Percentiles rank a stretch among this genome's conserved stretches.
Conservation (phyloP, 2,797 vertebrate genomes). For the Thaleichthys pacificus region DNA sequence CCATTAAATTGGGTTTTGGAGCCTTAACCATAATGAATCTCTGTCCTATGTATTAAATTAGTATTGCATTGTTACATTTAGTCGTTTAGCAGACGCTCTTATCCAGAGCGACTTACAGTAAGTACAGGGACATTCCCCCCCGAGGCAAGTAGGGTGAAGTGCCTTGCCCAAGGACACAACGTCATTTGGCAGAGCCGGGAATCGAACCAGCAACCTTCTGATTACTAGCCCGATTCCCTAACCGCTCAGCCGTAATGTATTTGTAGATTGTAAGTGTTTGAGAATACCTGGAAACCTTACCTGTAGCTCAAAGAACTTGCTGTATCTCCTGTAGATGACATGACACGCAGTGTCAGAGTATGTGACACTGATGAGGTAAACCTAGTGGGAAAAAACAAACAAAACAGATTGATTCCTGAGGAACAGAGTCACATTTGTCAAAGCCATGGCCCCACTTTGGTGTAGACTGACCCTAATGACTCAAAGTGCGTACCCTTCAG, state of each 20-base stretch:
- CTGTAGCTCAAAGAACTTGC: slow-evolving; percentile 99
- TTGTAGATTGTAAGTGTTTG: not conserved
- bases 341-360: slow-evolving; percentile 95
- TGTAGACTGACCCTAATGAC: slow-evolving; percentile 36
- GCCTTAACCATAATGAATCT: not conserved
- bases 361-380: slow-evolving; percentile 97
- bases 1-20: slow-evolving; percentile 1
- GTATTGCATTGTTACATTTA: not conserved
- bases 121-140: too few relatives aligned
- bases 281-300: slow-evolving; percentile 65
- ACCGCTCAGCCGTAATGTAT: too few relatives aligned
- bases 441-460: slow-evolving; percentile 39
- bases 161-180: too few relatives aligned
- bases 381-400: slow-evolving; percentile 74
- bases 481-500: slow-evolving; percentile 49
- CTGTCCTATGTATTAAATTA: not conserved
- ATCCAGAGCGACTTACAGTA: too few relatives aligned
- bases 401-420: slow-evolving; percentile 43
- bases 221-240: too few relatives aligned
- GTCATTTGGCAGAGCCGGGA: too few relatives aligned
- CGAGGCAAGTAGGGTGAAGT: too few relatives aligned
- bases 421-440: slow-evolving; percentile 41
- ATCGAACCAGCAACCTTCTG: too few relatives aligned
- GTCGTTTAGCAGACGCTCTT: too few relatives aligned
- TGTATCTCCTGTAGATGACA: slow-evolving; percentile 96